A percentile compares a stretch with the other conserved stretches of the same genome.
Evolutionary conservation across 2,888 invertebrate genomes (phyloP).

Genomic region (Cataglyphis cursor): DNA sequence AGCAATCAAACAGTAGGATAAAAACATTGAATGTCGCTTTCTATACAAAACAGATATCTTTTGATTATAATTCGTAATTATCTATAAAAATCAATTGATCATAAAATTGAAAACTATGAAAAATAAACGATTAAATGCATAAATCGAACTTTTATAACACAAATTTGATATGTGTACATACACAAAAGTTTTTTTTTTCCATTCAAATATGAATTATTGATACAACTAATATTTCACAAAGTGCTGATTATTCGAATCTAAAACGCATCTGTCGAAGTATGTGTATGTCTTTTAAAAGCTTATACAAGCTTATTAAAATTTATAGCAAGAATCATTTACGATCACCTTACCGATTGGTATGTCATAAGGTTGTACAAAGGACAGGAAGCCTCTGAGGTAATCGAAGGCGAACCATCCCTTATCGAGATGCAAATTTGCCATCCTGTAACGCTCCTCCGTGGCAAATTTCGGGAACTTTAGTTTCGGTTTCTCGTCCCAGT

Average conservation of each 20-base stretch:
- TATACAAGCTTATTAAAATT: background rate
- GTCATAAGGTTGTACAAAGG: slow-evolving; percentile 89
- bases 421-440: slow-evolving; percentile 88
- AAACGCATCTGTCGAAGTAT: background rate
- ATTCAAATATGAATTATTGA: background rate
- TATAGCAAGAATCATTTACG: background rate
- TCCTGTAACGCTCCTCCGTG: slow-evolving; percentile 81
- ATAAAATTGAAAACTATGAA: background rate
- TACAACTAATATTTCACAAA: background rate
- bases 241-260: background rate
- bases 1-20: background rate
- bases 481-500: slow-evolving; percentile 78
- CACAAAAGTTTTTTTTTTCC: background rate
- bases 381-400: slow-evolving; percentile 89
- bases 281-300: background rate
- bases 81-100: slow-evolving; percentile 13
- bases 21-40: background rate
- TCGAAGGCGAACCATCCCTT: slow-evolving; percentile 90
- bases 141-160: background rate
- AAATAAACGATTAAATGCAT: background rate
- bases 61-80: background rate
- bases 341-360: slow-evolving; percentile 89
- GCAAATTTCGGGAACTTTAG: slow-evolving; percentile 82
- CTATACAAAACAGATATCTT: background rate
- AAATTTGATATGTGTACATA: background rate